phyloP scores from a whole-genome alignment of 2,888 invertebrate species.

The Stenchaetothrips biformis region DNA sequence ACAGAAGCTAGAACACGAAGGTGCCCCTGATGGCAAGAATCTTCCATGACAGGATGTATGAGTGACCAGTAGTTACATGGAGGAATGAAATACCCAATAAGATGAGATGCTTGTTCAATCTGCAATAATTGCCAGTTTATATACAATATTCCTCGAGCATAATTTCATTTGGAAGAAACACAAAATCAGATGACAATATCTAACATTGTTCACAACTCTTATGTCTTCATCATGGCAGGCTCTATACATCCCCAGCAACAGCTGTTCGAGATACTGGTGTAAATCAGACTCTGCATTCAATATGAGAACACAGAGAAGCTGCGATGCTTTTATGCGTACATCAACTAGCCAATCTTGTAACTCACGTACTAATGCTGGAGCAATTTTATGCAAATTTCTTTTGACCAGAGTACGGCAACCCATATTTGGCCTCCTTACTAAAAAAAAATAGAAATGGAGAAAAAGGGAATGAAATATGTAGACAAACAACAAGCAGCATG shows the following conservation, averaged over 20 bases:
- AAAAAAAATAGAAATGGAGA: slow-evolving; percentile 37
- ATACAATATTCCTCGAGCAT: background rate
- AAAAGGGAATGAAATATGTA: slow-evolving; percentile 27
- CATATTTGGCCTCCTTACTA: slow-evolving; percentile 73
- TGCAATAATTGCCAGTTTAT: slow-evolving; percentile 40
- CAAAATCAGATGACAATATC: slow-evolving; percentile 29
- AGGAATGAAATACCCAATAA: slow-evolving; percentile 71
- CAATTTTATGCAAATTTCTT: slow-evolving; percentile 66
- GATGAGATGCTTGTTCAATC: slow-evolving; percentile 62
- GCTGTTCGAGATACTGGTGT: slow-evolving; percentile 61
- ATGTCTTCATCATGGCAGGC: slow-evolving; percentile 64
- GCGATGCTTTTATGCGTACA: slow-evolving; percentile 65
- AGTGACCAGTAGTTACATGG: slow-evolving; percentile 64
- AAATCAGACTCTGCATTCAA: slow-evolving; percentile 69
- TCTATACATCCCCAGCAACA: slow-evolving; percentile 56
- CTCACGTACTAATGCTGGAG: slow-evolving; percentile 66
- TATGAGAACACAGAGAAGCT: slow-evolving; percentile 65
- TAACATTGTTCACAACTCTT: slow-evolving; percentile 55
- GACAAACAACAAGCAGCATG: background rate
- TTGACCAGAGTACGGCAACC: slow-evolving; percentile 71
- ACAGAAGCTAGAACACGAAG: slow-evolving; percentile 59
- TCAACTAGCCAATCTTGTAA: slow-evolving; percentile 69
- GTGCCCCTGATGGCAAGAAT: slow-evolving; percentile 47
- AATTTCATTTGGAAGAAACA: background rate
- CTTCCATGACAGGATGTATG: slow-evolving; percentile 59